Conservation (phyloP, 2,888 invertebrate genomes). For the Meganola albula region DNA sequence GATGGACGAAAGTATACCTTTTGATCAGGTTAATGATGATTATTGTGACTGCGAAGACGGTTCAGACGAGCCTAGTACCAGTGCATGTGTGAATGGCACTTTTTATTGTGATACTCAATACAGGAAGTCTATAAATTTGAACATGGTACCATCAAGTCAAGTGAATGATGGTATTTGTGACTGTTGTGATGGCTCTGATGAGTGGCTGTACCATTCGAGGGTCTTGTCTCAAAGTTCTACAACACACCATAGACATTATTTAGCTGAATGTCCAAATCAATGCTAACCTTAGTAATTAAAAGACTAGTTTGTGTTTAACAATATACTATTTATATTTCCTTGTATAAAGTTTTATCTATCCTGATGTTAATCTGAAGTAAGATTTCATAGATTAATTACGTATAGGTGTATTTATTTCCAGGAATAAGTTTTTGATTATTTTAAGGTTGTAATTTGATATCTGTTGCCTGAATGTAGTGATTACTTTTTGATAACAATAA, state of each 20-base stretch:
- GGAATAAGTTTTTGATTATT: too few relatives aligned
- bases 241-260: constrained; percentile 50
- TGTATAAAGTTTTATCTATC: too few relatives aligned
- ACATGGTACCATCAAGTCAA: constrained; percentile 81
- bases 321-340: too few relatives aligned
- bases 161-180: constrained; percentile 97
- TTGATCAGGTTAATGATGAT: constrained; percentile 84
- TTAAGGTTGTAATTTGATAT: too few relatives aligned
- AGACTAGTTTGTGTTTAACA: too few relatives aligned
- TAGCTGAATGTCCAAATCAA: constrained; percentile 46
- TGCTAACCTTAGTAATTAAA: constrained; percentile 13
- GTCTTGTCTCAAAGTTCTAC: constrained; percentile 50
- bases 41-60: constrained; percentile 92
- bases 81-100: constrained; percentile 89
- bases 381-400: too few relatives aligned
- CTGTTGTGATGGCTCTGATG: constrained; percentile 95
- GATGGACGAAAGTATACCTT: constrained; percentile 51
- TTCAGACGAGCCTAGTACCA: constrained; percentile 89
- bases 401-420: too few relatives aligned
- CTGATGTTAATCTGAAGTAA: too few relatives aligned
- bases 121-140: constrained; percentile 50
- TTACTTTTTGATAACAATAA: too few relatives aligned
- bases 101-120: constrained; percentile 87
- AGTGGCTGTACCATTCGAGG: constrained; percentile 72
- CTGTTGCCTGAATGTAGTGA: too few relatives aligned